These are phyloP conservation scores for Eretmochelys imbricata DNA, from an alignment of 2,113 vertebrate species.

Conservation along the genomic window DNA sequence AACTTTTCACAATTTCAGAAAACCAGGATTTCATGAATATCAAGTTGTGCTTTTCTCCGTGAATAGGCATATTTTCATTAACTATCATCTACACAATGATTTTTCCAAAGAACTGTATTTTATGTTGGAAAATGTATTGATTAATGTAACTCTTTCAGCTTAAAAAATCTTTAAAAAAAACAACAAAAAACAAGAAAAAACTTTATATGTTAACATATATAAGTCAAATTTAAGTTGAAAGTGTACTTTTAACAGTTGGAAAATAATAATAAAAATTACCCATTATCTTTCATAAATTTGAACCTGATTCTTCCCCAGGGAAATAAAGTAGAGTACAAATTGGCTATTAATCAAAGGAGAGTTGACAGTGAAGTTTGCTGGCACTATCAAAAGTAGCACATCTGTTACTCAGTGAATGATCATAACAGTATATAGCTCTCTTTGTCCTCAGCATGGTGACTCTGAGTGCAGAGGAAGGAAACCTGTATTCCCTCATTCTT, in stretches of 20 bases:
- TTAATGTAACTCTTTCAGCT: rapidly evolving
- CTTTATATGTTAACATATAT: not conserved
- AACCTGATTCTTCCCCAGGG: not conserved
- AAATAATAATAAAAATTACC: not conserved
- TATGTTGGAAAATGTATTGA: rapidly evolving
- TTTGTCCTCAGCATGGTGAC: not conserved
- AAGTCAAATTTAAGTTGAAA: not conserved
- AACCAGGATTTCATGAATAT: not conserved
- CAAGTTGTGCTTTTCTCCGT: not conserved
- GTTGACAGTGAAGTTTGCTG: not conserved
- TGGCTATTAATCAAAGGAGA: not conserved
- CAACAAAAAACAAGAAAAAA: too few species aligned
- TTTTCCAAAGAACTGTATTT: not conserved
- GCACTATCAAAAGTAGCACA: not conserved
- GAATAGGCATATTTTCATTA: not conserved
- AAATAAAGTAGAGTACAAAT: not conserved
- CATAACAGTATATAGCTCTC: not conserved
- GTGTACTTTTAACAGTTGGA: not conserved
- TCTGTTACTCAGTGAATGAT: not conserved
- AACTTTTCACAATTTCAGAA: not conserved
- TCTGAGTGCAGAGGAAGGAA: not conserved
- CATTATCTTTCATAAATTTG: not conserved
- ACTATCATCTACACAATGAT: not conserved
- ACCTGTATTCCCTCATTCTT: not conserved
- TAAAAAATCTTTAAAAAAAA: rapidly evolving